Base-by-base conservation (phyloP, 1,140 invertebrate genomes). In the Drosophila equinoxialis region DNA sequence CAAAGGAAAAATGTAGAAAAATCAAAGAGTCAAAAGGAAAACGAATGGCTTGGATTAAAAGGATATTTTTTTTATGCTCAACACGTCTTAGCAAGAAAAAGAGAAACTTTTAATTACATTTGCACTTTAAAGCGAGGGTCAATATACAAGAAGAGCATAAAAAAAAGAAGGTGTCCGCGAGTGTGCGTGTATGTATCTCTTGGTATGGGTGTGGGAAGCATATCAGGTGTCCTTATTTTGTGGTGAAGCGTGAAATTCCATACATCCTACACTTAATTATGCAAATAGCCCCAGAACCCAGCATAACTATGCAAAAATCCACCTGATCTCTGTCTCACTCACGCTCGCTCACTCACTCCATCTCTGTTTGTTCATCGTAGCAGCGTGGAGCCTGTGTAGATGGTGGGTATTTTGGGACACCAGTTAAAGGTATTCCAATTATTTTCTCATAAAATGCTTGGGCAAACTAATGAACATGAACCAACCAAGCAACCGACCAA, bases 51-150 rank as follows among this genome's bases (percentile, higher is more conserved):
- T 61, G 20, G 67, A 77, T 62, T 62, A 70, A 68, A 57, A 71
- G 63, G 76, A 62, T 41, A 39, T 26, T 69, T 54, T 80, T 5
- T 76, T 74, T 71, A 87, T 78, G 77, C 81, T 6, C 57, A 67
- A 75, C 84, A 87, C 84, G 84, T 86, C 74, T 71, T 48, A 55
- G 69, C 68, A 37, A 63, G 42, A 39, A 39, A 63, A 60, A 30
- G 30, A 30, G 62, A 74, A 87, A 89, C 63, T 87, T 87, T 87
- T 87, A 87, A 87, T 87, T 87, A 81, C 84, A 87, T 87, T 89
- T 72, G 45, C 84, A 78, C 83, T 84, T 80, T 83, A 89, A 89
- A 86, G 78, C 23, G 45, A 45, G 57, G 33, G 26, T 67, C 60
- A 69, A 54, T 69, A 45, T 68, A 41, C 7, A 48, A 30, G 5